Percentiles rank a stretch among this genome's conserved stretches.
Evolutionary conservation across 2,888 invertebrate species (phyloP).

Genomic region (Perizoma affinitatum): DNA sequence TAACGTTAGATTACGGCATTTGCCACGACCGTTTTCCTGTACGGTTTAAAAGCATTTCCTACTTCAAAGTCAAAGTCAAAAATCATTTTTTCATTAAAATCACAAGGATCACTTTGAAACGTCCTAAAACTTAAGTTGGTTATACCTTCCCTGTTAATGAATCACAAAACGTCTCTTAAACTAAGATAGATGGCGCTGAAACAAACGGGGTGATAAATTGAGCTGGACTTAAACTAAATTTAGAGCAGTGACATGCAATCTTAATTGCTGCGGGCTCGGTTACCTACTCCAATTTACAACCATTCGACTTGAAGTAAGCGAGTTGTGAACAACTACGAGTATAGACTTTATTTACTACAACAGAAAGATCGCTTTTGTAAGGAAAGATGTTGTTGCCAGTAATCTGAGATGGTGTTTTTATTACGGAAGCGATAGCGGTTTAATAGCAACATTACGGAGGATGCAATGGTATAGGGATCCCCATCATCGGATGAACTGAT

Average conservation of each 20-base stretch:
- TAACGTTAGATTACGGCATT: too few species aligned
- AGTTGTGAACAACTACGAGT: slow-evolving; percentile 29
- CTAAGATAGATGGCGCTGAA: slow-evolving; percentile 43
- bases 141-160: neutral
- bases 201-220: slow-evolving; percentile 66
- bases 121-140: too few species aligned
- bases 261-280: slow-evolving; percentile 68
- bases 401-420: slow-evolving; percentile 35
- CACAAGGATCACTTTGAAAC: too few species aligned
- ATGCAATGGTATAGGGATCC: too few species aligned
- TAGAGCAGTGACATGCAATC: slow-evolving; percentile 70
- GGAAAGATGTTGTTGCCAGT: slow-evolving; percentile 29
- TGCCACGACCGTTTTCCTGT: too few species aligned
- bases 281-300: slow-evolving; percentile 59
- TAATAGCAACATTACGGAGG: neutral
- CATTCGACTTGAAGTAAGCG: slow-evolving; percentile 43
- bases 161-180: slow-evolving; percentile 29
- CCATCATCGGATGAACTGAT: too few species aligned
- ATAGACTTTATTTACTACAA: slow-evolving; percentile 32
- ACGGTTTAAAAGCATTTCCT: too few species aligned
- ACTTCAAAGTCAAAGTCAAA: too few species aligned
- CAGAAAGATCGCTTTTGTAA: slow-evolving; percentile 38
- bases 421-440: slow-evolving; percentile 39
- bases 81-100: too few species aligned
- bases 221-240: slow-evolving; percentile 63